phyloP scores from a whole-genome alignment of 2,888 invertebrate species.

The Lasiommata megera region DNA sequence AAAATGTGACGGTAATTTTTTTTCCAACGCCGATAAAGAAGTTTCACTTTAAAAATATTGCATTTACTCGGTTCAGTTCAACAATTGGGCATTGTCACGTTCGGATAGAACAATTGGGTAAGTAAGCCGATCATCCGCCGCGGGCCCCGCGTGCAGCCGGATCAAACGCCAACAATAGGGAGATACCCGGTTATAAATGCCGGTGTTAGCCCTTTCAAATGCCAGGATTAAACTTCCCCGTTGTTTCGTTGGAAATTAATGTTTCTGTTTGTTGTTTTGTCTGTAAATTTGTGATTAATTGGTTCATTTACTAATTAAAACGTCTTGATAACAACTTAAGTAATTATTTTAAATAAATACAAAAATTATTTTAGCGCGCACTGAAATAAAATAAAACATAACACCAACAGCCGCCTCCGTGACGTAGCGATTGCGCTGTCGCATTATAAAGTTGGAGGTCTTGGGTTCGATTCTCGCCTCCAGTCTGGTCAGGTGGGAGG shows the following conservation, averaged over 20 bases:
- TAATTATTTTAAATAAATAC: too few species aligned
- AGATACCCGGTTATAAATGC: conserved; percentile 17
- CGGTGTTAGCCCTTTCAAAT: conserved; percentile 15
- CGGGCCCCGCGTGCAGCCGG: conserved; percentile 32
- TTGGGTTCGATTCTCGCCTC: too few species aligned
- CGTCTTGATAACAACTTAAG: too few species aligned
- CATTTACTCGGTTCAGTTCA: not conserved
- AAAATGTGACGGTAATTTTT: too few species aligned
- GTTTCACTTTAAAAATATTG: too few species aligned
- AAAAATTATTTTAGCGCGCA: too few species aligned
- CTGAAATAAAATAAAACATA: too few species aligned
- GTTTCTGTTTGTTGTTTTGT: not conserved
- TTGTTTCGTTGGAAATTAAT: not conserved
- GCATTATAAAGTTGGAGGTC: too few species aligned
- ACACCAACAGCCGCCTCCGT: too few species aligned
- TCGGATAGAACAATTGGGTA: conserved; percentile 13
- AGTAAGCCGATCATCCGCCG: conserved; percentile 19
- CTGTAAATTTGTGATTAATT: not conserved
- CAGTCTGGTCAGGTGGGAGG: too few species aligned
- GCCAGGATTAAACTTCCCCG: not conserved
- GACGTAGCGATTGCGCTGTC: too few species aligned
- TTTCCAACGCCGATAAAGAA: too few species aligned
- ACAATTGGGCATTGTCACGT: not conserved
- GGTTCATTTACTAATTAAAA: not conserved
- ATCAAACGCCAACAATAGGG: conserved; percentile 29